These are phyloP conservation scores for Chromobotia macracanthus DNA, from an alignment of 2,797 vertebrate species.

Conservation along the genomic window DNA sequence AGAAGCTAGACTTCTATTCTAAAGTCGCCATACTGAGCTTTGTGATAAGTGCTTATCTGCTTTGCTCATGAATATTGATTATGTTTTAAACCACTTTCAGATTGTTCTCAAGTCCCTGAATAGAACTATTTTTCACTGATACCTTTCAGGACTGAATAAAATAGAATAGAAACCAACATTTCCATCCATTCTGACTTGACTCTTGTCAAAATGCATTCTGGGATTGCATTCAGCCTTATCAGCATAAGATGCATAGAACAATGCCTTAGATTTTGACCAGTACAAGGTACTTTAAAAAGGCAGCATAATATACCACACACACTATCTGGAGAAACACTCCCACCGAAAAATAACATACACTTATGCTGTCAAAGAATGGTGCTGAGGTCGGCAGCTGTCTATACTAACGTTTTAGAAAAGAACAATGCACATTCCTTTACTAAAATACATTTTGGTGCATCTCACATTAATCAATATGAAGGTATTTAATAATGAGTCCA, in stretches of 20 bases:
- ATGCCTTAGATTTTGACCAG: background rate
- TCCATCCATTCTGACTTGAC: background rate
- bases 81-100: background rate
- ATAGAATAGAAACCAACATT: background rate
- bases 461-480: background rate
- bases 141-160: background rate
- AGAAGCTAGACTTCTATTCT: background rate
- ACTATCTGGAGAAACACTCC: background rate
- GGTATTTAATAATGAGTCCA: background rate
- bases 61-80: background rate
- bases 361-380: background rate
- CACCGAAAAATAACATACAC: too few species aligned
- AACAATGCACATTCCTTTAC: background rate
- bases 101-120: background rate
- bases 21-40: background rate
- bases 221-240: conserved; percentile 4
- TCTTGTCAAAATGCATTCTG: background rate
- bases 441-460: background rate
- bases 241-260: background rate
- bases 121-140: background rate
- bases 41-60: background rate
- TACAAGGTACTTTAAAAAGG: background rate
- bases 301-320: background rate
- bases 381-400: background rate
- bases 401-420: background rate